These are phyloP conservation scores for Cyrtonyx montezumae DNA, from an alignment of 2,113 vertebrate genomes.

Conservation along the genomic window DNA sequence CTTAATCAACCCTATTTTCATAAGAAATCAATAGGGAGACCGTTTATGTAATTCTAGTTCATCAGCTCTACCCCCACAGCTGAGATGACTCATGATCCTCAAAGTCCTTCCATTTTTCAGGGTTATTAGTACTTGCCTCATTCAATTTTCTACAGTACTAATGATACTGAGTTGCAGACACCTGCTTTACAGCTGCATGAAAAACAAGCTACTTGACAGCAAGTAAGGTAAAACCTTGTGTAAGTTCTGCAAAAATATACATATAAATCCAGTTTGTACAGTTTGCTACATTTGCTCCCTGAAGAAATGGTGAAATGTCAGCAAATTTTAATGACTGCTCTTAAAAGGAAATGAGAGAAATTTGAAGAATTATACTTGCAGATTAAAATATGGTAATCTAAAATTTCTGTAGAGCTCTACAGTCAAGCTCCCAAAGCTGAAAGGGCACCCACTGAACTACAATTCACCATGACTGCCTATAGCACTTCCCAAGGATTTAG, in stretches of 20 bases:
- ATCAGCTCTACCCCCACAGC: not conserved
- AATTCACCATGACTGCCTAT: not conserved
- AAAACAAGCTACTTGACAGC: conserved; percentile 29
- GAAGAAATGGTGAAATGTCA: not conserved
- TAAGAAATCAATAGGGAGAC: not conserved
- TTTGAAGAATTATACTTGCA: not conserved
- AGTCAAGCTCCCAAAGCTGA: not conserved
- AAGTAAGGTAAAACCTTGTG: not conserved
- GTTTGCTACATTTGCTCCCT: not conserved
- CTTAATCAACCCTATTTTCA: not conserved
- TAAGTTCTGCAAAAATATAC: not conserved
- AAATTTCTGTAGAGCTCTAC: not conserved
- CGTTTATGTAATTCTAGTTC: not conserved
- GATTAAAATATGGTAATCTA: not conserved
- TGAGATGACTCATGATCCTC: not conserved
- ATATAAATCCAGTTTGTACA: not conserved
- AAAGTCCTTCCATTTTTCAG: not conserved
- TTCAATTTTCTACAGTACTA: not conserved
- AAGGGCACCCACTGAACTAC: not conserved
- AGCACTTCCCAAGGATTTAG: not conserved
- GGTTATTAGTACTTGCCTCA: not conserved
- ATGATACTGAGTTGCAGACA: not conserved
- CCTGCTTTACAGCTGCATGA: conserved; percentile 1
- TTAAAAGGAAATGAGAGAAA: not conserved
- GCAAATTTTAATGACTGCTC: conserved; percentile 4